These are phyloP conservation scores for Siderastrea radians DNA, from an alignment of 92 coral and sea anemone genomes.

Conservation along the genomic window DNA sequence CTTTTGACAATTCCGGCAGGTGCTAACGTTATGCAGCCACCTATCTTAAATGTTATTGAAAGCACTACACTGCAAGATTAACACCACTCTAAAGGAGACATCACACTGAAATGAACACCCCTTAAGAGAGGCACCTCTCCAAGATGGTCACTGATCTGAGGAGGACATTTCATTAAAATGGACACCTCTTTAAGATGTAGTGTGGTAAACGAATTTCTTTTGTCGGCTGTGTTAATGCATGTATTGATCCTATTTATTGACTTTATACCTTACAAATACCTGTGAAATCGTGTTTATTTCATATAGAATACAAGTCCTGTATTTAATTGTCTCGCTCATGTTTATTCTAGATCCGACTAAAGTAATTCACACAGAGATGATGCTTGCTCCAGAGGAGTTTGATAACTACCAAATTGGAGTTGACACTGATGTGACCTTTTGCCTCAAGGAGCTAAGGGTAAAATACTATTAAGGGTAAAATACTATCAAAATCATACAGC, in stretches of 20 bases:
- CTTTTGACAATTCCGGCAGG: no score
- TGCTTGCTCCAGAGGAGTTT: slow-evolving; percentile 91
- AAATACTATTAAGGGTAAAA: slow-evolving; percentile 71
- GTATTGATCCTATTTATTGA: neutral
- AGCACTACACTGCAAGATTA: no score
- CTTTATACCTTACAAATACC: neutral
- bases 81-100: no score
- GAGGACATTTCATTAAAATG: neutral
- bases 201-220: neutral
- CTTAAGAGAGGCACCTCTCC: neutral
- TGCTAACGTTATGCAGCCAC: no score
- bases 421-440: slow-evolving; percentile 96
- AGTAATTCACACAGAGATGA: slow-evolving; percentile 95
- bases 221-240: no score
- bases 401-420: slow-evolving; percentile 98
- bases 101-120: neutral
- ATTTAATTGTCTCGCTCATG: no score
- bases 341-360: slow-evolving; percentile 80
- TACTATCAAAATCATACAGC: neutral
- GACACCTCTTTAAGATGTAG: neutral
- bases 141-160: neutral
- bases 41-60: no score
- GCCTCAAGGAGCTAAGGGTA: slow-evolving; percentile 98
- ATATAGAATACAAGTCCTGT: no score
- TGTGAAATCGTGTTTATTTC: no score